Evolutionary conservation across 2,113 vertebrate species (phyloP).

Genomic region (Mesembrinibis cayennensis): DNA sequence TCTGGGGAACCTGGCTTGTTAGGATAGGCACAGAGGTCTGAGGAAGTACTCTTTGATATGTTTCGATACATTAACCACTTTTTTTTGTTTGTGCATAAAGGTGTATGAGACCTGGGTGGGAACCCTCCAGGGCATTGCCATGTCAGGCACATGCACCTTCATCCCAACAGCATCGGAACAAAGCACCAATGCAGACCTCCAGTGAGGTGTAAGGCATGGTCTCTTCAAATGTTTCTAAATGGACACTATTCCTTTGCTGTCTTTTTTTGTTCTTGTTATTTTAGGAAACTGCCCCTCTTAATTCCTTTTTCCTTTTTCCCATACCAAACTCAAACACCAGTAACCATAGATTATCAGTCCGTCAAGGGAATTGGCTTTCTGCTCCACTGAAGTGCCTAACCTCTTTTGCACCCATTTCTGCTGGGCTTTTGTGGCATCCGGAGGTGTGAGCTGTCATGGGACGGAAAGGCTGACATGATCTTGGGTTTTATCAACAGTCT

Average conservation of each 20-base stretch:
- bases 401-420: not conserved
- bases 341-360: not conserved
- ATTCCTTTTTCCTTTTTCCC: not conserved
- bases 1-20: not conserved
- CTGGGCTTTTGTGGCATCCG: not conserved
- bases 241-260: not conserved
- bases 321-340: not conserved
- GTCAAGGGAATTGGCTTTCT: not conserved
- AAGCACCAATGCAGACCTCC: not conserved
- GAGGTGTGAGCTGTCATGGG: not conserved
- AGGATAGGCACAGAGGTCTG: not conserved
- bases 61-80: not conserved
- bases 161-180: not conserved
- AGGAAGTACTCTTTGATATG: not conserved
- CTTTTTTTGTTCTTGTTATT: not conserved
- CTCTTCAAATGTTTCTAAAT: not conserved
- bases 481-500: not conserved
- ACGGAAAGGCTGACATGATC: accelerated
- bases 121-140: not conserved
- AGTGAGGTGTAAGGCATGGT: accelerated
- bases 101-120: not conserved
- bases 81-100: not conserved
- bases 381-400: not conserved
- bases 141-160: accelerated
- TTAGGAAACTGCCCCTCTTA: not conserved